A percentile compares a stretch with the other conserved stretches of the same genome.
Conservation (phyloP, 2,888 invertebrate species). For the Folsomia manolachei region DNA sequence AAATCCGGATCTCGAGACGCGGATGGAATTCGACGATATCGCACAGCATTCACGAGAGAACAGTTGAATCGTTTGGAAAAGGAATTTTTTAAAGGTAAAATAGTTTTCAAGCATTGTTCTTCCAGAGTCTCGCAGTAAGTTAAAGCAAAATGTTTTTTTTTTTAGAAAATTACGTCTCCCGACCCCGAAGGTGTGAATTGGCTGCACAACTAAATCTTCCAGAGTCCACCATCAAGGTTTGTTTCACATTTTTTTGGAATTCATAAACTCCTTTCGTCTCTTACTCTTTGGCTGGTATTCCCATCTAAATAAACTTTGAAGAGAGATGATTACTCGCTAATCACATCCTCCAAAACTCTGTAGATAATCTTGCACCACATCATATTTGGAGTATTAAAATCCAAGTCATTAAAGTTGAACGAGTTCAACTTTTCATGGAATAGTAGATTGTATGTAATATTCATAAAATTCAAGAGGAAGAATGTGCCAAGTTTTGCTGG, state of each 20-base stretch:
- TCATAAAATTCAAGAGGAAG: background rate
- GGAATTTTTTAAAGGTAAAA: conserved; percentile 91
- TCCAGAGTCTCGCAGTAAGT: too few relatives aligned
- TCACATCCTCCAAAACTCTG: background rate
- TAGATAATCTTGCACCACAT: background rate
- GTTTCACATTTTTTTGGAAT: too few relatives aligned
- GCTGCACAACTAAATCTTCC: conserved; percentile 89
- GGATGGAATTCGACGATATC: conserved; percentile 73
- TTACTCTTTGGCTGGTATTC: background rate
- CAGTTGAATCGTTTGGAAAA: conserved; percentile 88
- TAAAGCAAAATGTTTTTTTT: too few relatives aligned
- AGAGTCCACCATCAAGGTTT: conserved; percentile 96
- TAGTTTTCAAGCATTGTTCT: too few relatives aligned
- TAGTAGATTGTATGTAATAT: background rate
- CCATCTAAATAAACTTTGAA: too few relatives aligned
- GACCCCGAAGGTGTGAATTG: conserved; percentile 90
- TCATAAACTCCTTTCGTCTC: background rate
- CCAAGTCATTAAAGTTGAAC: too few relatives aligned
- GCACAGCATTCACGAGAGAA: conserved; percentile 95
- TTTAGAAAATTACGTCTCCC: conserved; percentile 96
- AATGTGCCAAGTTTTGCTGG: too few relatives aligned
- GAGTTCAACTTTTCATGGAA: too few relatives aligned
- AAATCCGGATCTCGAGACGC: conserved; percentile 36
- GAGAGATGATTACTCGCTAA: background rate
- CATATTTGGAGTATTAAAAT: too few relatives aligned